Conservation (phyloP, 2,888 invertebrate species). For the Prenolepis imparis region DNA sequence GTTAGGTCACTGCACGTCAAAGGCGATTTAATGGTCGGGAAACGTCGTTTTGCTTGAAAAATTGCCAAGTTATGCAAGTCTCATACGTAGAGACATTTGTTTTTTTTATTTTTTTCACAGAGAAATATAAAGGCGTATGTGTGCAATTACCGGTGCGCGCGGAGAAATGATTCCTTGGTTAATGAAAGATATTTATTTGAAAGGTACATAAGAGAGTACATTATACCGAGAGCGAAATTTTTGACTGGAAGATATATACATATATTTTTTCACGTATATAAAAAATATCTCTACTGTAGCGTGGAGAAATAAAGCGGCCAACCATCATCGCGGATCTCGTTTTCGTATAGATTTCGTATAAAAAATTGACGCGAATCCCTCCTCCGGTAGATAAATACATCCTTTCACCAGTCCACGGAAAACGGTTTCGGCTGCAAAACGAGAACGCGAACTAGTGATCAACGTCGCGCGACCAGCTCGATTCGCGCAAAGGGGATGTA, state of each 20-base stretch:
- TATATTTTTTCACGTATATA: neutral
- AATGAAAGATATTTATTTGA: conserved; percentile 34
- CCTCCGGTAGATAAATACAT: conserved; percentile 23
- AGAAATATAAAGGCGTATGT: neutral
- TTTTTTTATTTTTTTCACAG: neutral
- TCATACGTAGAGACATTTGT: neutral
- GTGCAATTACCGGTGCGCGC: neutral
- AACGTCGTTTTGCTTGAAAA: conserved; percentile 22
- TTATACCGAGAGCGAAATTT: conserved; percentile 9
- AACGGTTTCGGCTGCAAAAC: conserved; percentile 13
- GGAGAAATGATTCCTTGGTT: neutral
- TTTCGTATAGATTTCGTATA: conserved; percentile 17
- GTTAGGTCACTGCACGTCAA: conserved; percentile 48
- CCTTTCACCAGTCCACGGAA: neutral
- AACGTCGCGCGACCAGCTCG: conserved; percentile 7
- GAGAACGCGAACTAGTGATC: conserved; percentile 15
- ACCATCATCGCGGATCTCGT: conserved; percentile 42
- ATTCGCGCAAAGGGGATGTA: conserved; percentile 20
- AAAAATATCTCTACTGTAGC: neutral
- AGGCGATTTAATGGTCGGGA: conserved; percentile 26
- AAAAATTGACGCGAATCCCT: conserved; percentile 20
- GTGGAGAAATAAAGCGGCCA: conserved; percentile 7
- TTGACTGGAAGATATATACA: neutral
- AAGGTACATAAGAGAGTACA: conserved; percentile 6
- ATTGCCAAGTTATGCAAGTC: conserved; percentile 30